Percentiles rank a stretch among this genome's conserved stretches.
These are phyloP conservation scores for Geococcyx californianus DNA, from an alignment of 2,113 vertebrate species.

Conservation along the genomic window DNA sequence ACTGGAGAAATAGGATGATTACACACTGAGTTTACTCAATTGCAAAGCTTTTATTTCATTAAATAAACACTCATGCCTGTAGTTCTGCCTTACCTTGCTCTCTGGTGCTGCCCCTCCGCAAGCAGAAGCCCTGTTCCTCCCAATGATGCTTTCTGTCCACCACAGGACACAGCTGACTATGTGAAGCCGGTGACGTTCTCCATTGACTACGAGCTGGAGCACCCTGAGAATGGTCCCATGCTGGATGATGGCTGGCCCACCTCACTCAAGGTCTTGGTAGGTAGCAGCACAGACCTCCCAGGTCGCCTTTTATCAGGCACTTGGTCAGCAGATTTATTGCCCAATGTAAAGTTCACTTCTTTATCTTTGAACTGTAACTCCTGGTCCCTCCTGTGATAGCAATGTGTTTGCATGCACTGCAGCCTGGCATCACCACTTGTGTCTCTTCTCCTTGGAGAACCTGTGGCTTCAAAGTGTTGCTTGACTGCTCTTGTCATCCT, in stretches of 20 bases:
- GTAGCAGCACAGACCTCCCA: background rate
- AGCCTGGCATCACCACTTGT: accelerated
- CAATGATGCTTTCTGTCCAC: accelerated
- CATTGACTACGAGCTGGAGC: constrained; percentile 81
- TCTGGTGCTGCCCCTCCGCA: background rate
- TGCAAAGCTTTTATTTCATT: background rate
- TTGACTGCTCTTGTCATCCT: accelerated
- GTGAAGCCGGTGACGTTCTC: constrained; percentile 90
- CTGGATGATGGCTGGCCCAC: constrained; percentile 91
- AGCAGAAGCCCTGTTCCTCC: background rate
- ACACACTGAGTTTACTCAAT: background rate
- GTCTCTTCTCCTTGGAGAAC: background rate
- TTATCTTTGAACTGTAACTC: background rate
- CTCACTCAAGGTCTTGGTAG: constrained; percentile 83
- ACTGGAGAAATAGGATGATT: background rate
- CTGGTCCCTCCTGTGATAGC: background rate
- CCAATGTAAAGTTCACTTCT: background rate
- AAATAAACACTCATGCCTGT: accelerated
- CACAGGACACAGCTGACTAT: constrained; percentile 92
- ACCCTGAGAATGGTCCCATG: constrained; percentile 75
- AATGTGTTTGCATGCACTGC: background rate
- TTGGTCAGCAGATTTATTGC: background rate
- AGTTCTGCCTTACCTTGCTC: background rate
- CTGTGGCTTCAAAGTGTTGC: accelerated
- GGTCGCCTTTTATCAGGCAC: background rate